Evolutionary conservation across 2,888 invertebrate species (phyloP), one percentile per base, ranked within the genome.

Genomic region (Strigamia transsilvanica): DNA sequence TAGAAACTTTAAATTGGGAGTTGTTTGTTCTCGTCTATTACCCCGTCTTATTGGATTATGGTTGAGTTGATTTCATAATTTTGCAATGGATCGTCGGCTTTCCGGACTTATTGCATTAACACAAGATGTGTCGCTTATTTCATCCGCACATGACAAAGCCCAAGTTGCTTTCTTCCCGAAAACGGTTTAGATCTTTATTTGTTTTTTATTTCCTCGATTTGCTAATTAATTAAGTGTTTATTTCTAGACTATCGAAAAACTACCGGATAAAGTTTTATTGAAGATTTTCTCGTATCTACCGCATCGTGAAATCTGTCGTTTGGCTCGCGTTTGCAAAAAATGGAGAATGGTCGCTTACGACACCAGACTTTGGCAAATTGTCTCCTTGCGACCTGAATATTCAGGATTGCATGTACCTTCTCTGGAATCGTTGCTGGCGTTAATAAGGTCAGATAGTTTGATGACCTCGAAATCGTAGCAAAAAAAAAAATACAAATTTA

Each of bases 291-390:
- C 95, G 77, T 99, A 97, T 89, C 90, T 99, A 84, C 92, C 94
- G 38, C 98, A 99, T 87, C 92, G 94, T 83, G 97, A 99, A 90
- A 95, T 99, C 88, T 95, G 96, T 88, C 93, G 94, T 41, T 92
- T 98, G 91, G 98, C 99, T 0, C 92, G 94, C 84, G 96, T 99
- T 2, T 98, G 98, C 90, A 95, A 94, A 87, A 93, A 96, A 89
- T 99, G 99, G 99, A 92, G 98, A 13, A 91, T 94, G 88, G 93
- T 99, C 18, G 98, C 98, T 0, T 98, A 98, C 90, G 97, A 98
- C 88, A 96, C 97, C 10, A 91, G 92, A 32, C 91, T 99, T 0
- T 99, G 99, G 99, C 94, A 94, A 85, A 93, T 94, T 87, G 98
- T 99, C 42, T 99, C 98, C 2, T 90, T 99, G 77, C 91, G 99